A percentile compares a stretch with the other conserved stretches of the same genome.
Conservation (phyloP, 2,797 vertebrate species). For the Lepilemur septentrionalis region DNA sequence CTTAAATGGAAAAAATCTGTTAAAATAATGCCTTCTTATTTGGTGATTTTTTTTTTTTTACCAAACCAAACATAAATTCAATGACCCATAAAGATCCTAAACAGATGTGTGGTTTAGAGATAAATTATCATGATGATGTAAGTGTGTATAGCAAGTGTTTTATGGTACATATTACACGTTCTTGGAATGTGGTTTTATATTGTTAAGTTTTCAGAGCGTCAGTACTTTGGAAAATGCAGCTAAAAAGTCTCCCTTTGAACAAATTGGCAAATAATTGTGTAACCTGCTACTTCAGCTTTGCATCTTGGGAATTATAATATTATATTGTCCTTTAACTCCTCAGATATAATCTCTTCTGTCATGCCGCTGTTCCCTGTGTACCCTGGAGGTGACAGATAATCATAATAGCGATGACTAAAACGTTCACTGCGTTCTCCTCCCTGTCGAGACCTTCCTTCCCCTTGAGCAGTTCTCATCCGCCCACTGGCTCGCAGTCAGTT, state of each 20-base stretch:
- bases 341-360: constrained; percentile 37
- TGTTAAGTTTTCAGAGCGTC: background rate
- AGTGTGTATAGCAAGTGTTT: background rate
- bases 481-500: background rate
- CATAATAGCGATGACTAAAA: constrained; percentile 52
- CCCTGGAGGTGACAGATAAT: constrained; percentile 60
- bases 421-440: constrained; percentile 35
- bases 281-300: background rate
- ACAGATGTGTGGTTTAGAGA: background rate
- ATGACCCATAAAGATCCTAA: background rate
- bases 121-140: background rate
- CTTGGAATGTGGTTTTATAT: background rate
- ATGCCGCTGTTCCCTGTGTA: background rate
- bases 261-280: constrained; percentile 30
- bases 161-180: background rate
- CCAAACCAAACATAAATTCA: constrained; percentile 1
- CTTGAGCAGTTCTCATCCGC: constrained; percentile 32
- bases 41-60: background rate
- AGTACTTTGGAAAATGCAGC: constrained; percentile 12
- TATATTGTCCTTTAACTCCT: constrained; percentile 13
- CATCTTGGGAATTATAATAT: constrained; percentile 21
- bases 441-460: constrained; percentile 60
- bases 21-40: constrained; percentile 14
- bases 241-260: background rate
- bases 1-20: background rate